Evolutionary conservation across 1,140 invertebrate species (phyloP), one percentile per base, ranked within the genome.

Genomic region (Myzus persicae): DNA sequence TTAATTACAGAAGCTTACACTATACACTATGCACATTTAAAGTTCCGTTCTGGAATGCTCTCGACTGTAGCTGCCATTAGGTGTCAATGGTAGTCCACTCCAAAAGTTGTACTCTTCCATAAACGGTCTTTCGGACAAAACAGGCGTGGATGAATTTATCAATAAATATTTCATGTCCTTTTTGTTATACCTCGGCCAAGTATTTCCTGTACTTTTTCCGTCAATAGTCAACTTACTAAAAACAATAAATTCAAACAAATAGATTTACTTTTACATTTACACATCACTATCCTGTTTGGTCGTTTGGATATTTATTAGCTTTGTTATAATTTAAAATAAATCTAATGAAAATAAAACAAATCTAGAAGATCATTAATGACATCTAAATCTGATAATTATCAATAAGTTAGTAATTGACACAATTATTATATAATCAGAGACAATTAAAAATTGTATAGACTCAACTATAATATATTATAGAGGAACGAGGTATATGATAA

Each of bases 101-200:
- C 88, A 89, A 89, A 89, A 89, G 20, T 89, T 26, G 24, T 54
- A 89, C 46, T 89, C 88, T 5, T 54, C 88, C 36, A 5, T 22
- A 26, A 89, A 89, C 18, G 88, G 88, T 26, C 38, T 38, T 38
- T 54, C 36, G 22, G 88, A 51, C 9, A 89, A 26, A 24, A n/a
- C 24, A 24, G 88, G 88, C 14, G n/a, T 38, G 14, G 88, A 48
- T 24, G 88, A 54, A 6, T 89, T 89, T 26, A 89, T 54, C 14
- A 89, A 89, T 38, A 54, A 51, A 89, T 89, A 89, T 40, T 89
- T 54, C 88, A 54, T 54, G 9, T 89, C 46, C n/a, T 89, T 54
- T 51, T 48, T 38, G 46, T 36, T 54, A 54, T 54, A 89, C 26
- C 46, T 89, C 11, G 88, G 88, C 88, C 88, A 89, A 38, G 38